Percentiles rank a stretch among this genome's conserved stretches.
These are phyloP conservation scores for Trididemnum miniatum DNA, from an alignment of 23 tunicate genomes.

Conservation along the genomic window DNA sequence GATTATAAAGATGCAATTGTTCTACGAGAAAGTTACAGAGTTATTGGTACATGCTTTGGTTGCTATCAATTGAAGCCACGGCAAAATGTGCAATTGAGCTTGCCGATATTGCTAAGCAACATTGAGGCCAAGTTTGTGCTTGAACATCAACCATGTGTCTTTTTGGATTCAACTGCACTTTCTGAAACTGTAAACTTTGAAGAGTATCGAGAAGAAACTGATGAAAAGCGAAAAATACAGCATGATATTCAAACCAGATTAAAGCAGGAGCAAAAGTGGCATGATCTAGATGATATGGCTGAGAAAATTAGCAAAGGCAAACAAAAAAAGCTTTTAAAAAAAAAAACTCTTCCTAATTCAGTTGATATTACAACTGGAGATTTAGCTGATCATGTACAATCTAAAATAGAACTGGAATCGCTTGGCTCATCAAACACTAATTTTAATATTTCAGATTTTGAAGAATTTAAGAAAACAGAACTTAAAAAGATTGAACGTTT, in stretches of 20 bases:
- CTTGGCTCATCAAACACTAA: neutral
- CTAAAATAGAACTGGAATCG: neutral
- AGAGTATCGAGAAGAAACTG: constrained; percentile 1
- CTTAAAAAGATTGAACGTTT: constrained; percentile 40
- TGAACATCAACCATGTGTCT: neutral
- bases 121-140: constrained; percentile 68
- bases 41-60: constrained; percentile 60
- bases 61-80: constrained; percentile 74
- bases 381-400: neutral
- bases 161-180: constrained; percentile 20
- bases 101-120: constrained; percentile 62
- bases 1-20: constrained; percentile 21
- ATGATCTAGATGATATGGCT: constrained; percentile 53
- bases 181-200: constrained; percentile 5
- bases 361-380: neutral
- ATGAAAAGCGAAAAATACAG: constrained; percentile 34
- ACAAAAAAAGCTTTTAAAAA: constrained; percentile 9
- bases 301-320: constrained; percentile 55
- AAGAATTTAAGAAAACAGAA: constrained; percentile 56
- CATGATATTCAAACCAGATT: constrained; percentile 49
- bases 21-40: constrained; percentile 34
- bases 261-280: constrained; percentile 48
- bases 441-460: constrained; percentile 25
- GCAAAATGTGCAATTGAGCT: constrained; percentile 45
- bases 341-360: neutral